Percentiles rank a stretch among this genome's conserved stretches.
Conservation (phyloP, 2,797 vertebrate species). For the Scolopax bukidnonensis region DNA sequence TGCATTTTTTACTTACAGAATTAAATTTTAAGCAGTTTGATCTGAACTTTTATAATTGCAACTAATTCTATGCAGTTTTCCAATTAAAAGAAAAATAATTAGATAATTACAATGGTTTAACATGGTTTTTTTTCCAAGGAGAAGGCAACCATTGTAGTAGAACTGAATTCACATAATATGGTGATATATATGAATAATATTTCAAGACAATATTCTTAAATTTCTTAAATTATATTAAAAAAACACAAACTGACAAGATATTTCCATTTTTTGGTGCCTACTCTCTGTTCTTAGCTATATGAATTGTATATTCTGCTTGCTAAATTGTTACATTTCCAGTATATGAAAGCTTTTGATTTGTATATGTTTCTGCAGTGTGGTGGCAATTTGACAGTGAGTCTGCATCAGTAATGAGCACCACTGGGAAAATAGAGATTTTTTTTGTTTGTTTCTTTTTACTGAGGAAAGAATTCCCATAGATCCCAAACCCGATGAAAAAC, state of each 20-base stretch:
- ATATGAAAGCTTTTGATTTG: not conserved
- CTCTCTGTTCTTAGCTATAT: not conserved
- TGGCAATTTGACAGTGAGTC: constrained; percentile 9
- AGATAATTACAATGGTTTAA: not conserved
- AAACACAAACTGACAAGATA: not conserved
- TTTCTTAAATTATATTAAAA: not conserved
- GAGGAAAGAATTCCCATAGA: not conserved
- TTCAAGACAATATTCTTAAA: not conserved
- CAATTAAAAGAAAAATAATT: not conserved
- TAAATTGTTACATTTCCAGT: constrained; percentile 4
- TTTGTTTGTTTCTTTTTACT: not conserved
- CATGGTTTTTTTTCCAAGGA: not conserved
- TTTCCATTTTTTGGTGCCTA: not conserved
- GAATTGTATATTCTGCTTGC: not conserved
- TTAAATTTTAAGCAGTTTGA: not conserved
- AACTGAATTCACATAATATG: not conserved
- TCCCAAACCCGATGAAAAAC: not conserved
- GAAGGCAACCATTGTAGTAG: not conserved
- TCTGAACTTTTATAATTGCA: not conserved
- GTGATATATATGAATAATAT: not conserved
- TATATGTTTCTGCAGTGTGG: not conserved
- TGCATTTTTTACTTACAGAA: not conserved
- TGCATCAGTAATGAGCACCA: constrained; percentile 19
- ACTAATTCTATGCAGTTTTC: not conserved
- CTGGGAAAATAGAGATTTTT: not conserved